These are phyloP conservation scores for Nephrotoma guestfalica DNA, from an alignment of 2,888 invertebrate species.

Conservation along the genomic window DNA sequence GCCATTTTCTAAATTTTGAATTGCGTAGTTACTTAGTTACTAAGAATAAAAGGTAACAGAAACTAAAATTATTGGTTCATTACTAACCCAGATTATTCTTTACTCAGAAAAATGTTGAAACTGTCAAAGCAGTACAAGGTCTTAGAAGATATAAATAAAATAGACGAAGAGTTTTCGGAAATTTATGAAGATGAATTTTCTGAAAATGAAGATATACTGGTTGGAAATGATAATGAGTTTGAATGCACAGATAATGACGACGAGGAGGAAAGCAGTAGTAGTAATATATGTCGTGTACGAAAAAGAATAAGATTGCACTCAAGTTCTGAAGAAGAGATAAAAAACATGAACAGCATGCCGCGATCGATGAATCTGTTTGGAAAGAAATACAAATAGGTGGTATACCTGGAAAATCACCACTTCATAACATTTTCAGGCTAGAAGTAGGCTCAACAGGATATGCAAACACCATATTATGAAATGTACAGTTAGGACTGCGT, in stretches of 20 bases:
- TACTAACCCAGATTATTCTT: too few species aligned
- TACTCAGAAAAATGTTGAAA: slow-evolving; percentile 10
- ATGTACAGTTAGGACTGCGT: slow-evolving; percentile 9
- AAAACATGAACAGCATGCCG: slow-evolving; percentile 10
- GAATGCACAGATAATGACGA: slow-evolving; percentile 9
- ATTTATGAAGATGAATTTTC: slow-evolving; percentile 11
- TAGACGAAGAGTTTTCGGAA: slow-evolving; percentile 12
- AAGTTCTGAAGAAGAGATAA: slow-evolving; percentile 11
- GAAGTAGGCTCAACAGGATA: slow-evolving; percentile 6
- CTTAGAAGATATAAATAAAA: slow-evolving; percentile 10
- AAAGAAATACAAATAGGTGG: slow-evolving; percentile 8
- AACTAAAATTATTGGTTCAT: too few species aligned
- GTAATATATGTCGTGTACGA: slow-evolving; percentile 9
- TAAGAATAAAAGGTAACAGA: too few species aligned
- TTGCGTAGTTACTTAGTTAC: too few species aligned
- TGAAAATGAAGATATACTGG: slow-evolving; percentile 11
- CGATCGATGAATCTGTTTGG: slow-evolving; percentile 9
- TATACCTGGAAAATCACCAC: slow-evolving; percentile 9
- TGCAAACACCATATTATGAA: too few species aligned
- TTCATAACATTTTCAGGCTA: neutral
- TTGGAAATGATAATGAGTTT: slow-evolving; percentile 11
- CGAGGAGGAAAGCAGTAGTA: slow-evolving; percentile 11
- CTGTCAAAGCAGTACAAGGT: slow-evolving; percentile 4
- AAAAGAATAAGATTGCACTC: slow-evolving; percentile 11
- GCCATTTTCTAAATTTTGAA: too few species aligned